Base-by-base conservation (phyloP, 2,888 invertebrate species). In the Crematogaster levior region DNA sequence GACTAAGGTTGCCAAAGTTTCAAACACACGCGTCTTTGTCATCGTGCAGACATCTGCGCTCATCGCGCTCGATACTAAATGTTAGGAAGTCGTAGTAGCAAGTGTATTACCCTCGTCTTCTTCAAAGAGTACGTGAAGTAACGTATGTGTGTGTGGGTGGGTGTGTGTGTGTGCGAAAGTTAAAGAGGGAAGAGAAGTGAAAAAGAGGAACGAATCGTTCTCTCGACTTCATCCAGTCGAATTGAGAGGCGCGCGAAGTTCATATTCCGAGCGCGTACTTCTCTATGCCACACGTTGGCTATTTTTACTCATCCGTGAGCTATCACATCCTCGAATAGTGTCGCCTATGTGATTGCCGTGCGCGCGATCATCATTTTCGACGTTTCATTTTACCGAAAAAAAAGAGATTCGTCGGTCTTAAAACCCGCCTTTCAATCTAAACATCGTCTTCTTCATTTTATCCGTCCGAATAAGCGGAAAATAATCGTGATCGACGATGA, bases 1-100 rank as follows among this genome's bases (percentile, higher is more conserved):
- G 89, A 86, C 85, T 87, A 91, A 92, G 90, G 88, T 83, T 90
- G 81, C 56, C 77, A 58, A 89, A 85, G 75, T 43, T 43, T 10
- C 43, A 43, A 51, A 82, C 74, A 74, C 60, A 58, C 60, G 48
- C 65, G 73, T 30, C 68, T 84, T 65, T 65, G 43, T 83, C 77
- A 70, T 75, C 74, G n/a, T 1, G 21, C 27, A 3, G 37, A 51
- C 61, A 70, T 58, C 80, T 40, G 48, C 46, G 60, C 30, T 4
- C 43, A 34, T 48, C 73, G 60, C 60, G 43, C 74, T n/a, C 66
- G 61, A 46, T 48, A 48, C 34, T 27, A 34, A 24, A 15, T 21
- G 65, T 51, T 24, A 51, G 27, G 27, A 40, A 75, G 27, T 30
- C 37, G 21, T 30, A 63, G 2, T 27, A 1, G 43, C 56, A 10